Evolutionary conservation across 2,888 invertebrate species (phyloP).

Genomic region (Athalia rosae): DNA sequence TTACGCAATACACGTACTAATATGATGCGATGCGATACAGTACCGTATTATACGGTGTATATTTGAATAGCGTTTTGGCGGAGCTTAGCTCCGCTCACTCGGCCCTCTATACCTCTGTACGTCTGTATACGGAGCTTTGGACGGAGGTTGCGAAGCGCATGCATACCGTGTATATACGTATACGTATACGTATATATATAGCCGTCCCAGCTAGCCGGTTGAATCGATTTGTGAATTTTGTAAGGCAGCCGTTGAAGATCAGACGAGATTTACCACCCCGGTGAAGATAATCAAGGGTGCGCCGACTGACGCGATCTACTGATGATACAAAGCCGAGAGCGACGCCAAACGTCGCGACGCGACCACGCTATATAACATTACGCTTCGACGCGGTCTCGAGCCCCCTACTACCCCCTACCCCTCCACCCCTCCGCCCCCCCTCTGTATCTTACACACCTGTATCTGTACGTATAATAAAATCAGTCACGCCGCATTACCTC

Average conservation of each 20-base stretch:
- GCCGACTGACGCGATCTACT: conserved; percentile 29
- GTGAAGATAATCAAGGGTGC: conserved; percentile 28
- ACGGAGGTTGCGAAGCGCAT: neutral
- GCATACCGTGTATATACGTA: neutral
- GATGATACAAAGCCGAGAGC: conserved; percentile 10
- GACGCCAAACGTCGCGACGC: neutral
- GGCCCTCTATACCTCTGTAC: neutral
- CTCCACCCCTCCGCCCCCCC: too few relatives aligned
- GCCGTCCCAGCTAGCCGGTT: neutral
- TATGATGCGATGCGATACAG: too few relatives aligned
- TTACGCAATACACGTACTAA: too few relatives aligned
- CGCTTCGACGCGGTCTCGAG: too few relatives aligned
- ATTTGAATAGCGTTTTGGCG: too few relatives aligned
- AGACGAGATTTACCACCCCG: conserved; percentile 32
- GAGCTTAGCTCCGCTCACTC: too few relatives aligned
- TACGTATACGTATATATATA: neutral
- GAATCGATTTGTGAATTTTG: conserved; percentile 26
- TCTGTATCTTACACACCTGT: neutral
- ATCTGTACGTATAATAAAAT: neutral
- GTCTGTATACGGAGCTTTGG: neutral
- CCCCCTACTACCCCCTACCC: too few relatives aligned
- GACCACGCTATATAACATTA: too few relatives aligned
- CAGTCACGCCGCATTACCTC: neutral
- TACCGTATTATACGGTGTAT: too few relatives aligned
- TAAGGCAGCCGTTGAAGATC: conserved; percentile 17